Base-by-base conservation (phyloP, 1,140 invertebrate genomes). In the Himalopsyche phryganea region DNA sequence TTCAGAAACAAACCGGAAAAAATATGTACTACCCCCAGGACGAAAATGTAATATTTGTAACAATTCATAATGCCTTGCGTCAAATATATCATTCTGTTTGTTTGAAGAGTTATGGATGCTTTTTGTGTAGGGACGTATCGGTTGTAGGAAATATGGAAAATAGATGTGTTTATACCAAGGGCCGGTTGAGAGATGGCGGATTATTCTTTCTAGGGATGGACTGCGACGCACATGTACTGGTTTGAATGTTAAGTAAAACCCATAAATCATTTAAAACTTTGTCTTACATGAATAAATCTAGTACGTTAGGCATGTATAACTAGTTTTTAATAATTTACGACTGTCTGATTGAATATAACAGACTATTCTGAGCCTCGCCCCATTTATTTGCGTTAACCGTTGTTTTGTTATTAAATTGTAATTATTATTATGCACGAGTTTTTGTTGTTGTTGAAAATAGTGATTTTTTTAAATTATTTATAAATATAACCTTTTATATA, bases 1-100 rank as follows among this genome's bases (percentile, higher is more conserved):
- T 63, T 63, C 57, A 28, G 44, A 54, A 60, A 63, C 57, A 60
- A 56, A 63, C 61, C 61, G 61, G 61, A 59, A 63, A 60, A 63
- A 63, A 58, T 63, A 63, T 59, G 61, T 58, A 58, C 44, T 47
- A 49, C 49, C 41, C 54, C 36, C 52, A 54, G 41, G 20, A 28
- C 36, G 49, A 28, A 51, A 52, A 42, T 48, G 57, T 52, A 52
- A 53, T 59, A 58, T 52, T 59, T 49, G 58, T 60, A 54, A 60
- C 58, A 56, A 61, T 61, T 61, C 59, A 61, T 56, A 61, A 61
- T 50, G 53, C 52, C 57, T 9, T 46, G 40, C 36, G 50, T 63
- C 57, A 50, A 55, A 63, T 63, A 63, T 63, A 63, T 63, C 61
- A 63, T 63, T 55, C 57, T 33, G 48, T 56, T 28, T 61, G 48